Conservation (phyloP, 2,113 vertebrate genomes). For the Chrysochloris asiatica region DNA sequence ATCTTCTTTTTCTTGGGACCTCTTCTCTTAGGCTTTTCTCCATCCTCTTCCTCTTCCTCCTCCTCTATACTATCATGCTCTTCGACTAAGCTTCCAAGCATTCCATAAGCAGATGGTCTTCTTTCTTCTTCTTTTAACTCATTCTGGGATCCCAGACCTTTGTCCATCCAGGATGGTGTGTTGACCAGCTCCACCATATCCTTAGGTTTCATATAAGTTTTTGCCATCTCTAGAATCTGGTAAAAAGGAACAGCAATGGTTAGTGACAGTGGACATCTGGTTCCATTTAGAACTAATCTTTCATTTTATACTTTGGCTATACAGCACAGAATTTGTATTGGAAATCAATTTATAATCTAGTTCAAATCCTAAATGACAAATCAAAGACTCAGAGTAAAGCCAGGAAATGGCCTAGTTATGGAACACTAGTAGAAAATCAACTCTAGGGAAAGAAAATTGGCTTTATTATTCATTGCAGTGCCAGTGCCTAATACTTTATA, state of each 20-base stretch:
- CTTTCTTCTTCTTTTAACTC: slow-evolving; percentile 87
- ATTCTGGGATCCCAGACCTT: slow-evolving; percentile 86
- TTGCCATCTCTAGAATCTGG: slow-evolving; percentile 91
- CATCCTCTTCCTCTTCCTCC: slow-evolving; percentile 89
- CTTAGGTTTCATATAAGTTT: slow-evolving; percentile 84
- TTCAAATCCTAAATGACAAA: slow-evolving; percentile 30
- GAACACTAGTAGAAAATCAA: background rate
- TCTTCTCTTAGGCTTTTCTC: slow-evolving; percentile 91
- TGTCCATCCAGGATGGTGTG: slow-evolving; percentile 90
- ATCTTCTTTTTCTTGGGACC: slow-evolving; percentile 99
- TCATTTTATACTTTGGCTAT: background rate
- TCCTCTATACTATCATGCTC: slow-evolving; percentile 87
- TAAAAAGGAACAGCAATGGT: slow-evolving; percentile 43
- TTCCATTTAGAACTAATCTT: slow-evolving; percentile 33
- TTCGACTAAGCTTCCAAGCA: slow-evolving; percentile 85
- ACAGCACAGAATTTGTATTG: background rate
- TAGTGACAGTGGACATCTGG: background rate
- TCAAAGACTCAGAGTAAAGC: slow-evolving; percentile 44
- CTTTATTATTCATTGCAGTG: background rate
- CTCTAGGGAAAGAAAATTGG: slow-evolving; percentile 6
- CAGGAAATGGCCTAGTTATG: background rate
- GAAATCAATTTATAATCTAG: slow-evolving; percentile 22
- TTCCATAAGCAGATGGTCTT: slow-evolving; percentile 81
- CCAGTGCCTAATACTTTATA: background rate
- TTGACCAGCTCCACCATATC: slow-evolving; percentile 90